Conservation (phyloP, 2,797 vertebrate genomes). For the Halcyon badia region DNA sequence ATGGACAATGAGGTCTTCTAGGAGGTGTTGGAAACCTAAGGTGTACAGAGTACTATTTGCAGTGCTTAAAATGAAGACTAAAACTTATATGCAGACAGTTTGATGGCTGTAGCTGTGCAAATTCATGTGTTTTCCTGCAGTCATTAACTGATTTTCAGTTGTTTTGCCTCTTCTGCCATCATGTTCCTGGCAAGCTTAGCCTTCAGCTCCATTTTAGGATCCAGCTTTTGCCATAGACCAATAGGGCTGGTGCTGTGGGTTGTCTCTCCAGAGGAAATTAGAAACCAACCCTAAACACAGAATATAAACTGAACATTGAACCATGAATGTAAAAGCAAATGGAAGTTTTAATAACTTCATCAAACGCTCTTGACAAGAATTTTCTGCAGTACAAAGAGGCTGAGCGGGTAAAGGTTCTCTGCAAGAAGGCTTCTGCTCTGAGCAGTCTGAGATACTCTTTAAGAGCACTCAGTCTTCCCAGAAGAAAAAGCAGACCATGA, state of each 20-base stretch:
- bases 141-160: slow-evolving; percentile 74
- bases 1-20: background rate
- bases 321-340: background rate
- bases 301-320: background rate
- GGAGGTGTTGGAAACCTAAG: background rate
- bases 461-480: background rate
- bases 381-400: background rate
- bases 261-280: background rate
- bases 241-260: background rate
- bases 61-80: slow-evolving; percentile 54
- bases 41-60: background rate
- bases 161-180: slow-evolving; percentile 59
- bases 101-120: slow-evolving; percentile 47
- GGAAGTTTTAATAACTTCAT: background rate
- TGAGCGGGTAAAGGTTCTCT: accelerated
- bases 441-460: background rate
- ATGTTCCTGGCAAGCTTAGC: slow-evolving; percentile 51
- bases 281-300: background rate
- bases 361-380: background rate
- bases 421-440: background rate
- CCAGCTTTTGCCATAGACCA: background rate
- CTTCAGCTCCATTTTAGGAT: slow-evolving; percentile 2
- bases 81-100: slow-evolving; percentile 57
- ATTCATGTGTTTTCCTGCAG: slow-evolving; percentile 68
- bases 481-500: background rate